Evolutionary conservation across 2,797 vertebrate species (phyloP), one percentile per base, ranked within the genome.

Genomic region (Nannoperca obscura): DNA sequence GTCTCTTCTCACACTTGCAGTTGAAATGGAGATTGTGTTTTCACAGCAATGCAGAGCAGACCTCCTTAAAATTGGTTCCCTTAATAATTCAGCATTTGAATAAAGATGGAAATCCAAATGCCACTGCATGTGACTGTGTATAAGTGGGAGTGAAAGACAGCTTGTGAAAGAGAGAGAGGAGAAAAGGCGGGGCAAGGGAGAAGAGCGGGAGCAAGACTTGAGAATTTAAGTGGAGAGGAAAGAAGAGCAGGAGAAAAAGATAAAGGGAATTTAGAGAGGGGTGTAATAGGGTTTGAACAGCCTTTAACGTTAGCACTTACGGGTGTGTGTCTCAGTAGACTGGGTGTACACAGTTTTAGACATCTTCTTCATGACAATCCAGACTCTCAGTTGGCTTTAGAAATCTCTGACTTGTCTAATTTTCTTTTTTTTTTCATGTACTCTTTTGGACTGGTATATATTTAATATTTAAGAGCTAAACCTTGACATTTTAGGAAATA

Each of bases 11-110:
- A 76, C 55, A 84, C 69, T 83, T 27, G 70, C 69, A 59, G 83
- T 59, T 85, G 75, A 81, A 85, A 82, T 80, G 80, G 61, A 90
- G 68, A 88, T 89, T 78, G 78, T 88, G 83, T 88, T 89, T 88
- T 84, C 69, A 66, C 70, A 84, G 83, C 84, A 47, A 71, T 69
- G 71, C 80, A 66, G 75, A 72, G 81, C 73, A 81, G 81, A 70
- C 75, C 80, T 86, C 65, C 62, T 90, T 85, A 86, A 89, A 86
- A 87, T 66, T 75, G 74, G 27, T 76, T 75, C 68, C 5, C 80
- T 90, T 88, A 91, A 91, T 91, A 91, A 90, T 89, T 85, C 47
- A 91, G 67, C 78, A 13, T 86, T 80, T 84, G 86, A 91, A 83
- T 85, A 80, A 85, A 80, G 70, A 71, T 65, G 70, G 24, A 75